Evolutionary conservation across 2,888 invertebrate genomes (phyloP).

Genomic region (Eilema sororculum): DNA sequence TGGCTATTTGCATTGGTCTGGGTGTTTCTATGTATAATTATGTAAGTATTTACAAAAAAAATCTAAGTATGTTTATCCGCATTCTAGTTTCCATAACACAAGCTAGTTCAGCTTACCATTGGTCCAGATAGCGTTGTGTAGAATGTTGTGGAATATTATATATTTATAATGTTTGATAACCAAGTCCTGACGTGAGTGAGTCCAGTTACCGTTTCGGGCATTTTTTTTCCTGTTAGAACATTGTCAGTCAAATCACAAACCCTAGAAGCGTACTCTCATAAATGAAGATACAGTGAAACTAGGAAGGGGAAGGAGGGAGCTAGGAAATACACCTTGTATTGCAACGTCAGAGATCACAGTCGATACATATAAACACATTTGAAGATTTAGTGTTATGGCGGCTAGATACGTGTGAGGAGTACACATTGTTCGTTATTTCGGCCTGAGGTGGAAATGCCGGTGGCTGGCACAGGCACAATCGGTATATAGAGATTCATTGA

Average conservation of each 20-base stretch:
- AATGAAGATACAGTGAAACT: conserved; percentile 62
- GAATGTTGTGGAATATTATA: too few species aligned
- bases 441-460: not conserved
- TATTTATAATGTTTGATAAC: too few species aligned
- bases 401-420: conserved; percentile 11
- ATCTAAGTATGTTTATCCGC: too few species aligned
- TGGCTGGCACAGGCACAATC: conserved; percentile 10
- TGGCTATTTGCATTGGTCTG: too few species aligned
- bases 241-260: not conserved
- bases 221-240: not conserved
- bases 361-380: conserved; percentile 48
- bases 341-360: conserved; percentile 58
- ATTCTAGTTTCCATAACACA: too few species aligned
- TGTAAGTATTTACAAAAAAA: too few species aligned
- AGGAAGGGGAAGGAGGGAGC: conserved; percentile 30
- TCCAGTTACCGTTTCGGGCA: too few species aligned
- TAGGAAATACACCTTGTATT: conserved; percentile 60
- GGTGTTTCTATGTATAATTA: too few species aligned
- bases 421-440: conserved; percentile 13
- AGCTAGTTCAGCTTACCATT: too few species aligned
- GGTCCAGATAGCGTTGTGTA: too few species aligned
- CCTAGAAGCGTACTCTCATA: conserved; percentile 20
- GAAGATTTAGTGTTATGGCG: conserved; percentile 30
- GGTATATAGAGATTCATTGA: conserved; percentile 5
- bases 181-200: too few species aligned